Percentiles rank a stretch among this genome's conserved stretches.
Conservation (phyloP, 2,797 vertebrate genomes). For the Myotis vivesi region DNA sequence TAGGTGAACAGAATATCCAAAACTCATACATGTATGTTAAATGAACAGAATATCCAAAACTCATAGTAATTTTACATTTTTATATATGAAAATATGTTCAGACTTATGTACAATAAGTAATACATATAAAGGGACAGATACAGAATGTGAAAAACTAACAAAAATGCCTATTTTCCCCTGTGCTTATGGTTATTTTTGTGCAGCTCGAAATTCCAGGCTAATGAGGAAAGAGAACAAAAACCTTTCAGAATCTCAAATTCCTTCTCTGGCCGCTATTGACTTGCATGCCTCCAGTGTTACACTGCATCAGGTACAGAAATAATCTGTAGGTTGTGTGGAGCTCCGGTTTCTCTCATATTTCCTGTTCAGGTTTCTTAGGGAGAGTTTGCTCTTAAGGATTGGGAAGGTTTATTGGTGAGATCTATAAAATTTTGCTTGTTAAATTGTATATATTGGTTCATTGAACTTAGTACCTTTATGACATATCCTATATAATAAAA, state of each 20-base stretch:
- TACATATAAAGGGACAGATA: neutral
- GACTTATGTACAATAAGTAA: neutral
- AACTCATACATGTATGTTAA: neutral
- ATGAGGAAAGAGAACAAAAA: constrained; percentile 84
- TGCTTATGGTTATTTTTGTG: constrained; percentile 63
- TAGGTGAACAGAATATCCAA: neutral
- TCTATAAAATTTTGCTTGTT: neutral
- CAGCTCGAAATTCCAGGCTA: constrained; percentile 80
- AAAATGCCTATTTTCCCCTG: constrained; percentile 34
- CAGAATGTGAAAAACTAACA: constrained; percentile 8
- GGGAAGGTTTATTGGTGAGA: neutral
- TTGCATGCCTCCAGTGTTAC: constrained; percentile 74
- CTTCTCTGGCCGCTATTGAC: constrained; percentile 83
- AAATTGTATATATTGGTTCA: constrained; percentile 1
- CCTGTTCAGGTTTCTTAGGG: neutral
- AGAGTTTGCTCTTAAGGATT: neutral
- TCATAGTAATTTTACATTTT: neutral
- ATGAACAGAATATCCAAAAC: constrained; percentile 5
- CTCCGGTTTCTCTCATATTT: neutral
- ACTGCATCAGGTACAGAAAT: constrained; percentile 82
- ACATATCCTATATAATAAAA: neutral
- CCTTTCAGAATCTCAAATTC: constrained; percentile 82
- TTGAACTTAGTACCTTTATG: neutral
- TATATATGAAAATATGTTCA: neutral
- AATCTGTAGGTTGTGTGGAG: neutral